Evolutionary conservation across 1,140 invertebrate genomes (phyloP).

Genomic region (Amyelois transitella): DNA sequence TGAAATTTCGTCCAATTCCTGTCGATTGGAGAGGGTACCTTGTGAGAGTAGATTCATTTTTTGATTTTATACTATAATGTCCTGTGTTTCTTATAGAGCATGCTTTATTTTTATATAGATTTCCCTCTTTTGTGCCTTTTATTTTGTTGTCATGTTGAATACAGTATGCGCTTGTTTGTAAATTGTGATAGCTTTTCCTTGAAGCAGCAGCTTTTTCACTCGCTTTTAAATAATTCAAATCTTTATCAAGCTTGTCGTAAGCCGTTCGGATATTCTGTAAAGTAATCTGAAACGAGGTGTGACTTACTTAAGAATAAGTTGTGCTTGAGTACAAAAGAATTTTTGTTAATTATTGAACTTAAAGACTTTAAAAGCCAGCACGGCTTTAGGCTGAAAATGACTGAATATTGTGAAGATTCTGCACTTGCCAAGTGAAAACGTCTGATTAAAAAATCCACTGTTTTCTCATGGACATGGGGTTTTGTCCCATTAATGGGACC

Average conservation of each 20-base stretch:
- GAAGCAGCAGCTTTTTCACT: background rate
- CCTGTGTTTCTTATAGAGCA: background rate
- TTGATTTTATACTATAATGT: background rate
- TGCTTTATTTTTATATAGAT: background rate
- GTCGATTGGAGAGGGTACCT: constrained; percentile 24
- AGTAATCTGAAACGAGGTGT: constrained; percentile 22
- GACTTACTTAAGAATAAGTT: background rate
- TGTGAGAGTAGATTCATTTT: constrained; percentile 30
- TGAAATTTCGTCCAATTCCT: constrained; percentile 2
- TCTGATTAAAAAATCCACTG: no score
- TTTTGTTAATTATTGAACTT: no score
- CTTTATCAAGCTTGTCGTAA: constrained; percentile 35
- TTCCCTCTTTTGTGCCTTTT: background rate
- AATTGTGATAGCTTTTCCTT: background rate
- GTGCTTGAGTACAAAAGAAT: background rate
- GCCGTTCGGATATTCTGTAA: constrained; percentile 32
- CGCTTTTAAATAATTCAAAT: constrained; percentile 12
- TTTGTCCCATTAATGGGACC: no score
- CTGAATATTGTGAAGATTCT: no score
- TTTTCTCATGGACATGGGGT: no score
- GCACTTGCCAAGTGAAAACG: no score
- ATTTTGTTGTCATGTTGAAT: background rate
- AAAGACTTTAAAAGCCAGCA: no score
- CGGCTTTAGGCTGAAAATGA: no score
- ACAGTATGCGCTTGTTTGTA: background rate